Base-by-base conservation (phyloP, 2,113 vertebrate species). In the Prionailurus bengalensis region DNA sequence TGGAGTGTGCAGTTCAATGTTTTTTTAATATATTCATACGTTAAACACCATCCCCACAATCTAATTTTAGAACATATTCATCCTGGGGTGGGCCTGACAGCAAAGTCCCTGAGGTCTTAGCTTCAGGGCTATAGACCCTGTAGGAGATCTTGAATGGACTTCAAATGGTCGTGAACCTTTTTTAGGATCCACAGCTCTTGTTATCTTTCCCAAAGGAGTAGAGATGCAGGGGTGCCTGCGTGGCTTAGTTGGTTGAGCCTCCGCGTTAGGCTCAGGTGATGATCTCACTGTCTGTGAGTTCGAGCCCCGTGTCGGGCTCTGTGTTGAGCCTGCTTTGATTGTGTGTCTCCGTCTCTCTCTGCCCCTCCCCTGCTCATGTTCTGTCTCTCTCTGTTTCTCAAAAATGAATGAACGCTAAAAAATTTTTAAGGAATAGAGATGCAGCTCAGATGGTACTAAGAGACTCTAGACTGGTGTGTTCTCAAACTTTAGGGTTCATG, bases 61-160 rank as follows among this genome's bases (percentile, higher is more conserved):
- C 68, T 63, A 93, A 68, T 86, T 48, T 80, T 71, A 94, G 33
- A 86, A 81, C 45, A 63, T 53, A 91, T 68, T 94, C 3, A 23
- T 58, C 39, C n/a, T 87, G 91, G 48, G 12, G 1, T 27, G 7
- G 66, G 29, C 7, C 48, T 88, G 66, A 27, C 58, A 76, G 53
- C 23, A 84, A 53, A 81, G 48, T 87, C 6, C 21, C 33, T 90
- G 7, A 9, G 23, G 13, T 92, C 65, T 90, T 86, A 84, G 27
- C 29, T 70, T 85, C 12, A 65, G 82, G 66, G 15, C 25, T 27
- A 81, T 16, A 81, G 73, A 68, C 29, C 7, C 53, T 89, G 0
- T 91, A 68, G 16, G 45, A 85, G 42, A 81, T 58, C 71, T 90
- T 81, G 19, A 93, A 80, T 74, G 45, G 76, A 94, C 45, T 87